A percentile compares a stretch with the other conserved stretches of the same genome.
Conservation (phyloP, 2,797 vertebrate genomes). For the Enteromius treurensis region DNA sequence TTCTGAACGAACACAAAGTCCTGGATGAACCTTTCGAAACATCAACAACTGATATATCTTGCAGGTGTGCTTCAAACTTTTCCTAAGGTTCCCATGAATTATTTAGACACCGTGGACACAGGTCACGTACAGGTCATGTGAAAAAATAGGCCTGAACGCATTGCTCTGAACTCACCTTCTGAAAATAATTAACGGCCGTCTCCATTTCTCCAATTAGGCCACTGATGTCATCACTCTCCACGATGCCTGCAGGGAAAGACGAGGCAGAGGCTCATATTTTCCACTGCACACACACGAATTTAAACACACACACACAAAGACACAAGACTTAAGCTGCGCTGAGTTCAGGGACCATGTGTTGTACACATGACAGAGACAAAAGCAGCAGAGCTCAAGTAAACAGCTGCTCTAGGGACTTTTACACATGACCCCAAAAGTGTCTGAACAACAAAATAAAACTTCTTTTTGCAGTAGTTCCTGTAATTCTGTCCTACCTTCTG, state of each 20-base stretch:
- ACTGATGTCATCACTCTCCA: conserved; percentile 83
- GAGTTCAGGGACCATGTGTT: conserved; percentile 19
- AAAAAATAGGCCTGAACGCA: neutral
- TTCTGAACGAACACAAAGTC: neutral
- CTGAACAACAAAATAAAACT: neutral
- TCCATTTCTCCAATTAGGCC: conserved; percentile 78
- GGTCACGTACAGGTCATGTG: conserved; percentile 11
- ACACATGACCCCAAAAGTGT: neutral
- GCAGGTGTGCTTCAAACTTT: conserved; percentile 5
- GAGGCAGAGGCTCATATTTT: conserved; percentile 33
- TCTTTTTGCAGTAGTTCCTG: neutral
- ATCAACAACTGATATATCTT: conserved; percentile 17
- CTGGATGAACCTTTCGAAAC: neutral
- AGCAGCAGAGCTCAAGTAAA: neutral
- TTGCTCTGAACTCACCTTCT: conserved; percentile 76
- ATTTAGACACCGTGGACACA: neutral
- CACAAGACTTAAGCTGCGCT: neutral
- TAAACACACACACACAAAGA: neutral
- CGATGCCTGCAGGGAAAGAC: conserved; percentile 72
- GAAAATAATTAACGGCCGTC: conserved; percentile 79
- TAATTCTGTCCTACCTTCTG: neutral
- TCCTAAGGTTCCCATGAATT: conserved; percentile 11
- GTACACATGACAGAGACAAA: neutral
- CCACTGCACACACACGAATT: neutral
- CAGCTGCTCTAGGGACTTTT: neutral